phyloP scores from a whole-genome alignment of 2,888 invertebrate genomes.

The Coleophora flavipennella region DNA sequence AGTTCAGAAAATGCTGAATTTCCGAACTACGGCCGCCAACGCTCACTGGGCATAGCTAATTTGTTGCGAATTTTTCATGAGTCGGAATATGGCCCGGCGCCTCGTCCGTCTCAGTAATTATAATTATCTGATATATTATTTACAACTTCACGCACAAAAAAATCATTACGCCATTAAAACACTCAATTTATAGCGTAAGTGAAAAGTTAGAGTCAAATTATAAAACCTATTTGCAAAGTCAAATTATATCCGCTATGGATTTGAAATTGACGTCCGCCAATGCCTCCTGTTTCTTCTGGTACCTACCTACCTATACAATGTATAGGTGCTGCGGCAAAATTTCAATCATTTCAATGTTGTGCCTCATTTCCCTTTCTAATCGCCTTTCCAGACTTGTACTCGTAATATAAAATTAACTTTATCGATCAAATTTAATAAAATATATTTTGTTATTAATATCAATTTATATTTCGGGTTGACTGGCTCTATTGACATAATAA shows the following conservation, averaged over 20 bases:
- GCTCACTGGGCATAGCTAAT: constrained; percentile 62
- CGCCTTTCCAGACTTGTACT: constrained; percentile 1
- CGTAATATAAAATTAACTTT: constrained; percentile 6
- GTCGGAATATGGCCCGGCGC: constrained; percentile 4
- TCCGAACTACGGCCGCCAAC: constrained; percentile 57
- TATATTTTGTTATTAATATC: constrained; percentile 1
- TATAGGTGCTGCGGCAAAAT: neutral
- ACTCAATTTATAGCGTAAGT: too few species aligned
- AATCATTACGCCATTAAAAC: too few species aligned
- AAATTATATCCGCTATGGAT: too few species aligned
- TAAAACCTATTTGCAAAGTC: too few species aligned
- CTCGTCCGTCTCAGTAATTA: too few species aligned
- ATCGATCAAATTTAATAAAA: constrained; percentile 10
- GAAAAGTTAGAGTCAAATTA: too few species aligned
- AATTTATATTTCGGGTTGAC: too few species aligned
- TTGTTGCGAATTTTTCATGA: constrained; percentile 57
- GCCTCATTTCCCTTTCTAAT: constrained; percentile 16
- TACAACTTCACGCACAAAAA: too few species aligned
- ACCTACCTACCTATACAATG: neutral
- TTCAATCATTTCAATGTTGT: constrained; percentile 16
- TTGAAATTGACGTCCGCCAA: too few species aligned
- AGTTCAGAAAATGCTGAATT: constrained; percentile 63
- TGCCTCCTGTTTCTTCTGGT: too few species aligned
- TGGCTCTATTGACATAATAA: too few species aligned
- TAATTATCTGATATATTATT: too few species aligned